Conservation (phyloP, 2,797 vertebrate genomes). For the Sternarchorhynchus goeldii region DNA sequence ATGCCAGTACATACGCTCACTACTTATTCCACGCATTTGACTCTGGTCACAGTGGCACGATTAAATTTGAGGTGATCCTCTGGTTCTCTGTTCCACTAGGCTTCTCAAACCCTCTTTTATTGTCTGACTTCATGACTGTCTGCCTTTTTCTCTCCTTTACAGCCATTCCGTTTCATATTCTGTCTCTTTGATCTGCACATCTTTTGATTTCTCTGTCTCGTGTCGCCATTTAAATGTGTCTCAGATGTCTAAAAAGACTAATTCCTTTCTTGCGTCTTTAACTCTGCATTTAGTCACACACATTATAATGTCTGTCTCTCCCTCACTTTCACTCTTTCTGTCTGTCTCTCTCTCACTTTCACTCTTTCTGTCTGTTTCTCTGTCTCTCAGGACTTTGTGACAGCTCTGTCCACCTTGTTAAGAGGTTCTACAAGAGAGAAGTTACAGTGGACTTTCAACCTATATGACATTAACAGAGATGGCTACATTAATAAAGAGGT, state of each 20-base stretch:
- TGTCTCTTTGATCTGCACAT: not conserved
- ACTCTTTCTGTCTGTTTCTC: conserved; percentile 12
- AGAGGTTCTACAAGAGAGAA: conserved; percentile 92
- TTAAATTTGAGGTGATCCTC: conserved; percentile 92
- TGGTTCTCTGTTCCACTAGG: not conserved
- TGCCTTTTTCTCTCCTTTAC: not conserved
- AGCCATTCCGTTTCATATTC: not conserved
- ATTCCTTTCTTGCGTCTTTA: not conserved
- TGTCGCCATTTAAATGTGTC: not conserved
- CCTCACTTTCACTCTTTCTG: not conserved
- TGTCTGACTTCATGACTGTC: not conserved
- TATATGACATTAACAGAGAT: conserved; percentile 96
- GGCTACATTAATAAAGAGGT: conserved; percentile 97
- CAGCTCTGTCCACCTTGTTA: conserved; percentile 89
- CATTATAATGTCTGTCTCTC: not conserved
- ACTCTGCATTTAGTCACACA: not conserved
- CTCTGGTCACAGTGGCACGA: conserved; percentile 88
- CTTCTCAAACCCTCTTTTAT: too few species aligned
- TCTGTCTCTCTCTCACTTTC: not conserved
- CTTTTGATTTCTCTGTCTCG: not conserved
- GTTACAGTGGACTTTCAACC: conserved; percentile 95
- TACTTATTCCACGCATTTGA: conserved; percentile 99
- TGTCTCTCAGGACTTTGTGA: conserved; percentile 88
- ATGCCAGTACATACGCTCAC: conserved; percentile 94
- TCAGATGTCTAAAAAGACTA: too few species aligned